Conservation (phyloP, 1,140 invertebrate genomes). For the Caenorhabditis latens region DNA sequence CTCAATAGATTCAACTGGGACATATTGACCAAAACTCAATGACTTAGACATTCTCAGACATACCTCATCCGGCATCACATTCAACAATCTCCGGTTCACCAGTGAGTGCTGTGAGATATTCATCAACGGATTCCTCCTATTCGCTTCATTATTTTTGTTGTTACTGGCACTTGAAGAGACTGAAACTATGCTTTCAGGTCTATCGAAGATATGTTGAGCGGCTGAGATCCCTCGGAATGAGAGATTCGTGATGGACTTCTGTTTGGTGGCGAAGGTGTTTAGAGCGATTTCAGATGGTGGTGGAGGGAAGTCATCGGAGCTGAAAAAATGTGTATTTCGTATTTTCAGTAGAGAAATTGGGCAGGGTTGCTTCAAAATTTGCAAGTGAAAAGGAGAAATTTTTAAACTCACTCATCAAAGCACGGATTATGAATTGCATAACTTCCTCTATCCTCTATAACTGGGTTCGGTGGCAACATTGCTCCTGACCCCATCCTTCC, state of each 20-base stretch:
- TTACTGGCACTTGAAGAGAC: conserved; percentile 61
- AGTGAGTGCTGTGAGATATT: conserved; percentile 39
- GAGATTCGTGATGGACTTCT: conserved; percentile 63
- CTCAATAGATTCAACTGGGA: too few species aligned
- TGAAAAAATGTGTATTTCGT: too few species aligned
- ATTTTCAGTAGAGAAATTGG: background rate
- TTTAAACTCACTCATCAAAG: conserved; percentile 40
- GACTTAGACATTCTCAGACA: background rate
- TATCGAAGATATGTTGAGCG: conserved; percentile 59
- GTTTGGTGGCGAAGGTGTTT: conserved; percentile 63
- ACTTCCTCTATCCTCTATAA: background rate
- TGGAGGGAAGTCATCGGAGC: conserved; percentile 54
- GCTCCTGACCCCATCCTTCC: conserved; percentile 1
- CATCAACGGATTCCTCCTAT: conserved; percentile 12
- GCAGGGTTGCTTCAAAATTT: background rate
- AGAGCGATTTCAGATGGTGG: conserved; percentile 59
- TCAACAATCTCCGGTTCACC: conserved; percentile 34
- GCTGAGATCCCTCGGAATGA: conserved; percentile 54
- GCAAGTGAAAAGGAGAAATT: background rate
- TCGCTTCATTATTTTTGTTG: conserved; percentile 27
- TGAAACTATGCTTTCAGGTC: conserved; percentile 48
- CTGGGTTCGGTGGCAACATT: background rate
- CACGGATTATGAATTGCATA: conserved; percentile 37
- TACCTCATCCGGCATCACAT: conserved; percentile 59
- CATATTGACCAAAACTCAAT: background rate